These are phyloP conservation scores for Pachypeltis micranthus DNA, from an alignment of 1,140 invertebrate species.

Conservation along the genomic window DNA sequence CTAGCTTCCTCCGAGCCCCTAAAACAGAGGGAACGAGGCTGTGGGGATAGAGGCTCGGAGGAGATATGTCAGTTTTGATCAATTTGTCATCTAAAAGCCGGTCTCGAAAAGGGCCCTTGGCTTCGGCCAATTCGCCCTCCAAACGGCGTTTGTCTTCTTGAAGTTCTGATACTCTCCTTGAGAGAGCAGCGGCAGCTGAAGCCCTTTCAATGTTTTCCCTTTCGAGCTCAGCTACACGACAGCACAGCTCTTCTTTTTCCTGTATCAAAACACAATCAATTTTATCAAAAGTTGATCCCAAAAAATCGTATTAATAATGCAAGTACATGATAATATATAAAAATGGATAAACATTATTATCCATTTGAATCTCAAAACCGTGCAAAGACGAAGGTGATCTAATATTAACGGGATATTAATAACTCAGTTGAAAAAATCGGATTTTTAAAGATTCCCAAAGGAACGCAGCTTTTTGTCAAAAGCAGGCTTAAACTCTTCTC, in stretches of 20 bases:
- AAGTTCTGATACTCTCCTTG: slow-evolving; percentile 4
- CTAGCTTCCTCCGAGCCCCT: background rate
- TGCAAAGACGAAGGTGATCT: no score
- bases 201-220: background rate
- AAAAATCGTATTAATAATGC: no score
- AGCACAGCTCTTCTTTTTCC: background rate
- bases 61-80: background rate
- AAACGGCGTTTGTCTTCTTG: background rate
- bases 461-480: no score
- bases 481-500: no score
- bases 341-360: no score
- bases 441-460: no score
- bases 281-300: no score
- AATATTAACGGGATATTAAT: no score
- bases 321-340: no score
- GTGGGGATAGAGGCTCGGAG: background rate
- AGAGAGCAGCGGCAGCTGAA: background rate
- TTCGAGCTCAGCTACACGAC: background rate
- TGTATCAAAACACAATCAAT: no score
- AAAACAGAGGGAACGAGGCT: background rate
- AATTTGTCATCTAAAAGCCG: background rate
- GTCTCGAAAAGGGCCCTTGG: background rate
- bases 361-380: no score
- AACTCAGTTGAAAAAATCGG: no score
- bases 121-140: background rate